These are phyloP conservation scores for Cinclus mexicanus DNA, from an alignment of 2,113 vertebrate species.

Conservation along the genomic window DNA sequence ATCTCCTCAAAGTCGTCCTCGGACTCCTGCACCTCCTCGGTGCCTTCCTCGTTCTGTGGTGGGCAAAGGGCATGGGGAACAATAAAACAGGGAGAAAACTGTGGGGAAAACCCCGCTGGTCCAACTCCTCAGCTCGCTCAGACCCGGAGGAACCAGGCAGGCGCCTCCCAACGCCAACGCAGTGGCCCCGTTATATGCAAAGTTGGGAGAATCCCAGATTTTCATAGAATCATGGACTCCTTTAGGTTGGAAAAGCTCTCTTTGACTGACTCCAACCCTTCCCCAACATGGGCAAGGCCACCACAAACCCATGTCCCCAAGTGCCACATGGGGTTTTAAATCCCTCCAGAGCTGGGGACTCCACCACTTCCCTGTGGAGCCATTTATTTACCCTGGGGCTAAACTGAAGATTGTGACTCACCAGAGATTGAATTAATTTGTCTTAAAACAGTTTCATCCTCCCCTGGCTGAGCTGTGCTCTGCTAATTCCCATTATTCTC, in stretches of 20 bases:
- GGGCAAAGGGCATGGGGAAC: not conserved
- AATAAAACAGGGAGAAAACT: fast-evolving
- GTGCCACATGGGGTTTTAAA: not conserved
- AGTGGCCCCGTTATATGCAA: fast-evolving
- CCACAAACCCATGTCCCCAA: not conserved
- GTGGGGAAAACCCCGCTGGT: fast-evolving
- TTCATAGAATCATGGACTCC: not conserved
- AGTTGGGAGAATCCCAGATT: not conserved
- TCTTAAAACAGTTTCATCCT: not conserved
- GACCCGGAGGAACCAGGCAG: not conserved
- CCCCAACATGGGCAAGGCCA: not conserved
- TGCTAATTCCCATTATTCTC: not conserved
- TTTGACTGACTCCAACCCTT: not conserved
- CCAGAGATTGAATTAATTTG: not conserved
- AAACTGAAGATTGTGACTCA: not conserved
- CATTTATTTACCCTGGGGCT: not conserved
- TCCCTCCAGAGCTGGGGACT: not conserved
- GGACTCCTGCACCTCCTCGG: constrained; percentile 86
- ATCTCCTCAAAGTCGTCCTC: constrained; percentile 98
- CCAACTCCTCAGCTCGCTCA: not conserved
- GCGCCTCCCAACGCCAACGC: fast-evolving
- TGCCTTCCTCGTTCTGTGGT: constrained; percentile 86
- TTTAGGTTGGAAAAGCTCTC: not conserved
- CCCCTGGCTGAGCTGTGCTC: not conserved
- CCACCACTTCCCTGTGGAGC: not conserved